phyloP scores from a whole-genome alignment of 2,113 vertebrate genomes.

The Nothoprocta pentlandii region DNA sequence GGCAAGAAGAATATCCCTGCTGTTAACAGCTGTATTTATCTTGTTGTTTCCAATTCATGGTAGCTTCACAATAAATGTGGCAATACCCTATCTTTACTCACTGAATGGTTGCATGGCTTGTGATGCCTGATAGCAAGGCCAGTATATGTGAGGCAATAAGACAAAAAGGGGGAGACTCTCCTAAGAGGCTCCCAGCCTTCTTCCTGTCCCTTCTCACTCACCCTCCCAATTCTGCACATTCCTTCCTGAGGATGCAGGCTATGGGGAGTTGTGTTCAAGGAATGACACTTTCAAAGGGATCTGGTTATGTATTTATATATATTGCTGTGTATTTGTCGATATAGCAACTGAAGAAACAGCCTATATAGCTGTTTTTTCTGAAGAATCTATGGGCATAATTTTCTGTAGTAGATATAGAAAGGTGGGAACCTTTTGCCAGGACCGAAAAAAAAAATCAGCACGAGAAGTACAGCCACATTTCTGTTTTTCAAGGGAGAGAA shows the following conservation, averaged over 20 bases:
- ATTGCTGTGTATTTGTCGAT: background rate
- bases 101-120: background rate
- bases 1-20: background rate
- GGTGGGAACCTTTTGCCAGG: background rate
- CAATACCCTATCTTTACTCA: background rate
- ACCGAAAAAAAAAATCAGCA: background rate
- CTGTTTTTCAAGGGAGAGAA: background rate
- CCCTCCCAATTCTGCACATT: background rate
- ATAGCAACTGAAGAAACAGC: background rate
- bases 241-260: background rate
- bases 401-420: constrained; percentile 1
- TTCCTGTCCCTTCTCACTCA: background rate
- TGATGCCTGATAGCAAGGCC: background rate
- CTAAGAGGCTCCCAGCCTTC: background rate
- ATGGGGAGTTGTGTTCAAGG: background rate
- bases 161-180: background rate
- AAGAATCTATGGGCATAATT: background rate
- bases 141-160: background rate
- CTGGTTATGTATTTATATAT: background rate
- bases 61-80: background rate
- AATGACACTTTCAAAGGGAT: background rate
- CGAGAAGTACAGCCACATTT: background rate
- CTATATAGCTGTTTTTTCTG: background rate
- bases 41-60: background rate
- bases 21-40: background rate